Evolutionary conservation across 2,113 vertebrate genomes (phyloP), one percentile per base, ranked within the genome.

Genomic region (Oncorhynchus gorbuscha): DNA sequence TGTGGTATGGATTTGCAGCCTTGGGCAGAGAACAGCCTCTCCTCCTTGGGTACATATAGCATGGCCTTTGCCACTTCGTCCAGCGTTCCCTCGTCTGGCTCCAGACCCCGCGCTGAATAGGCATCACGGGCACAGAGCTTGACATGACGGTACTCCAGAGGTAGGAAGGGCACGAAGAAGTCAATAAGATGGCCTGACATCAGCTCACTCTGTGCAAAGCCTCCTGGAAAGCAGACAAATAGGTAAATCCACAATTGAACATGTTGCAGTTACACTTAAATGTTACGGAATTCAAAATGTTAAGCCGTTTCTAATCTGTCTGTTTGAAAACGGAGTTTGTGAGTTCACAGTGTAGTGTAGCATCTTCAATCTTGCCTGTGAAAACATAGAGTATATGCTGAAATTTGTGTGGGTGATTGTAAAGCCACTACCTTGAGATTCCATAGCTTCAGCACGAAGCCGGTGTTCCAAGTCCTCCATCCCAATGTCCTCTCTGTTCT

Each of bases 1-100:
- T 99, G 97, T 13, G 97, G 91, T 51, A 99, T 89, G 4, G 96
- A 96, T 80, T 99, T 99, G 89, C 98, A 99, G 35, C 98, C 98
- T 83, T 98, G 97, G 12, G 95, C 95, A 39, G 97, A 97, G 90
- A 98, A 99, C 30, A 97, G 94, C 76, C 93, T 93, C 71, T 97
- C 95, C 70, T 96, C 95, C 81, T 95, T 95, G 66, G 98, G 98
- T 24, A 98, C 90, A 3, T 98, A 99, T 2, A 94, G 84, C 95
- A 99, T 95, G 72, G 92, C 96, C 85, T 90, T 92, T 70, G 96
- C 96, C 30, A 99, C 92, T 70, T 97, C 88, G 0, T 97, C 94
- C 2, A 99, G 89, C 0, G 85, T 90, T 0, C 86, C 89, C 26
- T 98, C 95, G 0, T 91, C 94, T 3, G 95, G 93, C 0, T 83